Conservation (phyloP, 1,140 invertebrate genomes). For the Scaptomyza montana region DNA sequence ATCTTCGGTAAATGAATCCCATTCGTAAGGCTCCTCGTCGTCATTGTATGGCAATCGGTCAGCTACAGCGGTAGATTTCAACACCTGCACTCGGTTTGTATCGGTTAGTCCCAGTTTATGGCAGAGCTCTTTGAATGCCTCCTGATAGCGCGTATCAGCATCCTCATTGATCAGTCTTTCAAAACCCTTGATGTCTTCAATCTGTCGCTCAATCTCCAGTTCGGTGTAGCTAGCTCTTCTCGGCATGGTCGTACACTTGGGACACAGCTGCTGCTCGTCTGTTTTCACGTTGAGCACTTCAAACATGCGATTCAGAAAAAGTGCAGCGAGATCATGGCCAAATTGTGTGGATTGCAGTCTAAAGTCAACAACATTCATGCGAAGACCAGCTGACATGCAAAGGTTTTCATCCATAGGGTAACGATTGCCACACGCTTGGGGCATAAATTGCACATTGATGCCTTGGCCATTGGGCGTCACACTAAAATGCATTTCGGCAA, state of each 20-base stretch:
- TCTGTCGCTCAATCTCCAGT: slow-evolving; percentile 63
- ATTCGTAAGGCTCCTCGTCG: slow-evolving; percentile 11
- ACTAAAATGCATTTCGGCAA: slow-evolving; percentile 36
- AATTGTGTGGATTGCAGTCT: slow-evolving; percentile 16
- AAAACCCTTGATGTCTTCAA: slow-evolving; percentile 62
- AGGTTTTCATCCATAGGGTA: background rate
- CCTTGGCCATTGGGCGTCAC: slow-evolving; percentile 48
- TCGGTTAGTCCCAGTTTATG: slow-evolving; percentile 43
- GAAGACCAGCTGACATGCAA: slow-evolving; percentile 21
- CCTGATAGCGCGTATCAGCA: slow-evolving; percentile 37
- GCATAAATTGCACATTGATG: slow-evolving; percentile 48
- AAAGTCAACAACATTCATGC: slow-evolving; percentile 19
- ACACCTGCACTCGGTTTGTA: slow-evolving; percentile 12
- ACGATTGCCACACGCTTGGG: slow-evolving; percentile 5
- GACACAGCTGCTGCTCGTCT: slow-evolving; percentile 19
- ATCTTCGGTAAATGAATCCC: slow-evolving; percentile 25
- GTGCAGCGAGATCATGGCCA: slow-evolving; percentile 35
- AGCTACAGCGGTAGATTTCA: background rate
- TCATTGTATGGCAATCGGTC: background rate
- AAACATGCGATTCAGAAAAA: slow-evolving; percentile 53
- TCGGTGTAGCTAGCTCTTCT: slow-evolving; percentile 52
- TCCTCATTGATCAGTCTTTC: slow-evolving; percentile 22
- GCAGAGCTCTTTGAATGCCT: slow-evolving; percentile 63
- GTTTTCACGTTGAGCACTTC: slow-evolving; percentile 29
- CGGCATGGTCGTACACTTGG: slow-evolving; percentile 28